These are phyloP conservation scores for Pocillopora damicornis DNA, from an alignment of 64 coral and sea anemone genomes.

Conservation along the genomic window DNA sequence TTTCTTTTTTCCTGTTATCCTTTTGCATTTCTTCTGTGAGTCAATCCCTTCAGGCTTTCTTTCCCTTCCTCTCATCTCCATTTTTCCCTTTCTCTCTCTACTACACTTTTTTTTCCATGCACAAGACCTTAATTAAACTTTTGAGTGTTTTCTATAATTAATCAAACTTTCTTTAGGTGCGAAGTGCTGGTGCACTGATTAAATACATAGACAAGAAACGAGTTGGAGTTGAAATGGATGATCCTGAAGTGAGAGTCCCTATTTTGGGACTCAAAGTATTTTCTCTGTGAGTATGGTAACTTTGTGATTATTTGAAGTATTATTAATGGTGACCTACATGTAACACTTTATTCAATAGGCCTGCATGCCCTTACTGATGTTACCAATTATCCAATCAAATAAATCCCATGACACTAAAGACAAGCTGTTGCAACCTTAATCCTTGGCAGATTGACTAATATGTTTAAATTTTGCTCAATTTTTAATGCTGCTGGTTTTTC, in stretches of 20 bases:
- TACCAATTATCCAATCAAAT: too few relatives aligned
- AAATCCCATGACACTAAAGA: too few relatives aligned
- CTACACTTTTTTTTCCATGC: background rate
- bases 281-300: constrained; percentile 69
- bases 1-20: background rate
- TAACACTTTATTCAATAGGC: too few relatives aligned
- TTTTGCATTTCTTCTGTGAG: background rate
- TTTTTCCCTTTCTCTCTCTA: background rate
- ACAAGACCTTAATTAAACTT: background rate
- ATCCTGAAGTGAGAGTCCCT: constrained; percentile 83
- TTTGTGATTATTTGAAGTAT: too few relatives aligned
- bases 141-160: background rate
- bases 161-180: constrained; percentile 53
- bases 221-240: constrained; percentile 90
- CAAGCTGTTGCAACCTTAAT: too few relatives aligned
- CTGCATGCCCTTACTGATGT: too few relatives aligned
- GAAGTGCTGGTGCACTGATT: constrained; percentile 86
- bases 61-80: background rate
- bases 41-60: background rate
- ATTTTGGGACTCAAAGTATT: constrained; percentile 83
- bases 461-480: too few relatives aligned
- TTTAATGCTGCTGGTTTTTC: too few relatives aligned
- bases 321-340: background rate
- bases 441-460: too few relatives aligned
- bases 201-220: constrained; percentile 95